phyloP scores from a whole-genome alignment of 2,888 invertebrate species.

The Atethmia centrago region DNA sequence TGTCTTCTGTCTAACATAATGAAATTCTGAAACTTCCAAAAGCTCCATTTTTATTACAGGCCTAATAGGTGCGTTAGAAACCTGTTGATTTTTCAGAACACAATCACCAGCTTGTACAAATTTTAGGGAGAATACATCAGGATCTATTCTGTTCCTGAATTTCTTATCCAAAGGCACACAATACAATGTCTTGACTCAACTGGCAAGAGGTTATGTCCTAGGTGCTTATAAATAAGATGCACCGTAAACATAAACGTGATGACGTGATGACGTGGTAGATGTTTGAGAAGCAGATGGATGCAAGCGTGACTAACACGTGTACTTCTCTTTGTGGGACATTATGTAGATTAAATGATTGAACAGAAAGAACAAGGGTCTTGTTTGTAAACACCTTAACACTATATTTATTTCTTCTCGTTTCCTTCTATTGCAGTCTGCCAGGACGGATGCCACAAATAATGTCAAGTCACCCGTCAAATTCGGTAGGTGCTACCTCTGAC shows the following conservation, averaged over 20 bases:
- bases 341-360: background rate
- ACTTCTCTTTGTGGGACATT: background rate
- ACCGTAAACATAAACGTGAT: background rate
- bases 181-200: background rate
- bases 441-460: background rate
- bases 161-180: background rate
- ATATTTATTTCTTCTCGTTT: background rate
- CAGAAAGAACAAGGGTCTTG: background rate
- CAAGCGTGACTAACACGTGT: slow-evolving; percentile 8
- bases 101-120: background rate
- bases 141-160: background rate
- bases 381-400: background rate
- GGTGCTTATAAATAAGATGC: background rate
- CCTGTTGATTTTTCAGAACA: background rate
- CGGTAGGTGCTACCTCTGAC: background rate
- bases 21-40: background rate
- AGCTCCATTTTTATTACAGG: background rate
- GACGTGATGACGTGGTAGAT: background rate
- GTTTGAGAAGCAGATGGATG: background rate
- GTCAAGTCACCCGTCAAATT: background rate
- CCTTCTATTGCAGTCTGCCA: background rate
- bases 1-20: background rate
- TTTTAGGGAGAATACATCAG: background rate
- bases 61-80: background rate
- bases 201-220: background rate